Evolutionary conservation across 2,113 vertebrate genomes (phyloP).

Genomic region (Hepsetus odoe): DNA sequence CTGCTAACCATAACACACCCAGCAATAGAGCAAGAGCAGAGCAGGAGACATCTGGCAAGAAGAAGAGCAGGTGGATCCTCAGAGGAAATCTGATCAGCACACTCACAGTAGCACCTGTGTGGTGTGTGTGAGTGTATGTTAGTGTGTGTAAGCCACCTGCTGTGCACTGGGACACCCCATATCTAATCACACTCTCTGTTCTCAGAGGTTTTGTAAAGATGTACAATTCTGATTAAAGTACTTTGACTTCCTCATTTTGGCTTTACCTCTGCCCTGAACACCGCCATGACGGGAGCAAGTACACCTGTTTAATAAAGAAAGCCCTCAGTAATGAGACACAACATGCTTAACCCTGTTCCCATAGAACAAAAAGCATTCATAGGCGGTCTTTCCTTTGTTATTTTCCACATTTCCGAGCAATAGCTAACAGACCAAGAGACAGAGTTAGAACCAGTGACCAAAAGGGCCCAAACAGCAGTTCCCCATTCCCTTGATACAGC

Average conservation of each 20-base stretch:
- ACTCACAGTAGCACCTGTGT: conserved; percentile 12
- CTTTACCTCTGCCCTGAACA: neutral
- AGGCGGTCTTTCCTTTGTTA: neutral
- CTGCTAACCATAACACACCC: conserved; percentile 41
- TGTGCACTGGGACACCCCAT: neutral
- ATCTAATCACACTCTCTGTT: conserved; percentile 13
- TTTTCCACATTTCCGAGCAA: neutral
- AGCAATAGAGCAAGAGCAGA: conserved; percentile 38
- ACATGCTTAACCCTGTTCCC: neutral
- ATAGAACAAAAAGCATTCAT: neutral
- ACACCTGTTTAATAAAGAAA: neutral
- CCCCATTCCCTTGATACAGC: no score
- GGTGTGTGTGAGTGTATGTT: neutral
- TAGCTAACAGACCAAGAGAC: neutral
- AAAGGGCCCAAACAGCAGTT: neutral
- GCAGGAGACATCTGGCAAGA: conserved; percentile 33
- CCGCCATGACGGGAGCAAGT: neutral
- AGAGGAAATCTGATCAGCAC: conserved; percentile 30
- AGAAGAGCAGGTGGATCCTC: conserved; percentile 27
- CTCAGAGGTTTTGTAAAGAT: conserved; percentile 16
- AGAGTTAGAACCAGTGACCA: neutral
- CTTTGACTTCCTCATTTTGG: neutral
- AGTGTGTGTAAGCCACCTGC: conserved; percentile 20
- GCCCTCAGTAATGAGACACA: neutral
- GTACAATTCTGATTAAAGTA: conserved; percentile 17